Conservation (phyloP, 2,888 invertebrate species). For the Rambutsinella grinnellia region DNA sequence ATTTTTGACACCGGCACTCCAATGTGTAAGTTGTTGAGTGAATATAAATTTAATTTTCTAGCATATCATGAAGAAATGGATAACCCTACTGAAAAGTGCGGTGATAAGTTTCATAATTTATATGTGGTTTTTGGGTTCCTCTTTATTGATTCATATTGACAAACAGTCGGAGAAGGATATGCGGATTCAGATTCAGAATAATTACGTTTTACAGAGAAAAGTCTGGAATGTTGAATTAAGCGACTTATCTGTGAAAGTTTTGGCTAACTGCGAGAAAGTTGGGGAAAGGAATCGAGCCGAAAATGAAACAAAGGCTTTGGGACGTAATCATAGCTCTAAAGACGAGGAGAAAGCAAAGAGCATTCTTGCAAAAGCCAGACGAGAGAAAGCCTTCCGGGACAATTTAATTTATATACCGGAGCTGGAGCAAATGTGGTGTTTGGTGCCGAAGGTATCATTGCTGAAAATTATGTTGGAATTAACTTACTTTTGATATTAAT, state of each 20-base stretch:
- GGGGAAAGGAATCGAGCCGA: background rate
- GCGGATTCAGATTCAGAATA: too few relatives aligned
- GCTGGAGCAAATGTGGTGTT: slow-evolving; percentile 64
- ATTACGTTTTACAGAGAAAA: background rate
- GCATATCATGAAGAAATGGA: slow-evolving; percentile 39
- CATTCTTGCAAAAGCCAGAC: slow-evolving; percentile 18
- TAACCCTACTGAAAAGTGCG: slow-evolving; percentile 26
- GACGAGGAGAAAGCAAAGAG: background rate
- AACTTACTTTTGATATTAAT: slow-evolving; percentile 9
- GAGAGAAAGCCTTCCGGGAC: slow-evolving; percentile 49
- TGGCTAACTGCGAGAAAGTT: background rate
- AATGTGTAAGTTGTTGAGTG: background rate
- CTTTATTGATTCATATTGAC: slow-evolving; percentile 51
- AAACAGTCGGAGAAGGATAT: background rate
- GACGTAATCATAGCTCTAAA: too few relatives aligned
- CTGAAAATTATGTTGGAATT: too few relatives aligned
- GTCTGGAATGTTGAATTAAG: background rate
- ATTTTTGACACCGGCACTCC: too few relatives aligned
- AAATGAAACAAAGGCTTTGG: background rate
- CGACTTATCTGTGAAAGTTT: background rate
- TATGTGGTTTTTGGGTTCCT: slow-evolving; percentile 56
- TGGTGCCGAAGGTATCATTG: slow-evolving; percentile 62
- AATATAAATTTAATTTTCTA: too few relatives aligned
- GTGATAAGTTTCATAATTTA: slow-evolving; percentile 27
- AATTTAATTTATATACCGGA: slow-evolving; percentile 60